Base-by-base conservation (phyloP, 1,140 invertebrate species). In the Tetragonula clypearis region DNA sequence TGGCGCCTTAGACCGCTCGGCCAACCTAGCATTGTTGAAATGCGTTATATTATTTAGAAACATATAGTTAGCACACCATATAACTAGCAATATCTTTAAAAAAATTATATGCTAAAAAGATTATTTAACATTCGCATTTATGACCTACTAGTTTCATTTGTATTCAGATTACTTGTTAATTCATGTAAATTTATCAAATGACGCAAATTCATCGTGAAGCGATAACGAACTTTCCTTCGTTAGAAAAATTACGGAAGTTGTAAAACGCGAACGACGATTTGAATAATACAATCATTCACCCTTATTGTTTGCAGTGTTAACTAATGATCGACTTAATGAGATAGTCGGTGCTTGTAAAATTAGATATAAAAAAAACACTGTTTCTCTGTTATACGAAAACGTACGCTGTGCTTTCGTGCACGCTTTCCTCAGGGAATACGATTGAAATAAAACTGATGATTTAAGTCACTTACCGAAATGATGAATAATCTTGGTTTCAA, bases 1-100 rank as follows among this genome's bases (percentile, higher is more conserved):
- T 95, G 95, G 95, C 95, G 94, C 95, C 95, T 95, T 95, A 95
- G 95, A 95, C 95, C 95, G 93, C 95, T 95, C 95, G 95, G 95
- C 95, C 95, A 95, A 95, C 95, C 93, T 94, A 93, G 93, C 93
- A 86, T 83, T 2, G 15, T 6, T 81, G 68, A 55, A 53, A 19
- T 0, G 1, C 0, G 0, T 0, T 15, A 0, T 26, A 8, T 56
- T 60, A 60, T 53, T 9, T 23, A 9, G 4, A 3, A 19, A 41
- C 14, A 76, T 6, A 23, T 9, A 30, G 1, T 0, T 1, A 17
- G 0, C 1, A 12, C 8, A 1, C 19, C 23, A 71, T 71, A 3
- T 11, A 41, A 41, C 12, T 41, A 41, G 21, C 1, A 41, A 23
- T 41, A 71, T 71, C 0, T 41, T 21, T 5, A 23, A 41, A 35